Evolutionary conservation across 2,888 invertebrate species (phyloP).

Genomic region (Drosophila bunnanda): DNA sequence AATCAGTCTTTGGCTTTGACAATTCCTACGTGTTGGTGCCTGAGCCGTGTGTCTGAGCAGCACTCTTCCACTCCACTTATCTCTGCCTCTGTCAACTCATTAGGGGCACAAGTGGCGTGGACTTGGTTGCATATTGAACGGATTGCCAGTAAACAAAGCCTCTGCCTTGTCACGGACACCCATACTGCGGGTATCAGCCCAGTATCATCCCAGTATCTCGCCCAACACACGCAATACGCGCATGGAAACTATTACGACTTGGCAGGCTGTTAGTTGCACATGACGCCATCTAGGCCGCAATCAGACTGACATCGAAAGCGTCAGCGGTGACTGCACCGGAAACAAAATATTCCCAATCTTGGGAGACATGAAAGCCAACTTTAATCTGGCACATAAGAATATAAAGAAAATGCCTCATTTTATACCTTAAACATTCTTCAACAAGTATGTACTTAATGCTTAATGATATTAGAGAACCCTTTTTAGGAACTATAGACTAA

Average conservation of each 20-base stretch:
- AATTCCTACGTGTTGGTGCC: slow-evolving; percentile 3
- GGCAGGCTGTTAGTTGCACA: slow-evolving; percentile 56
- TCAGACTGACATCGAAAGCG: slow-evolving; percentile 13
- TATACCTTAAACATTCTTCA: too few species aligned
- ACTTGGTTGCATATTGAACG: slow-evolving; percentile 67
- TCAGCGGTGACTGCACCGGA: slow-evolving; percentile 1
- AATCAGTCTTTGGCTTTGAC: slow-evolving; percentile 21
- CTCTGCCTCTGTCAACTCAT: slow-evolving; percentile 48
- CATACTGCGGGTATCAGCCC: not conserved
- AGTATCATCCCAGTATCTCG: not conserved
- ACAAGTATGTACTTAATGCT: too few species aligned
- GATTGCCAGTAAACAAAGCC: slow-evolving; percentile 66
- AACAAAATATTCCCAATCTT: not conserved
- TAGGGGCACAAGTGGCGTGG: slow-evolving; percentile 50
- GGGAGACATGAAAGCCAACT: too few species aligned
- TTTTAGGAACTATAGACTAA: not conserved
- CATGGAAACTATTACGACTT: slow-evolving; percentile 32
- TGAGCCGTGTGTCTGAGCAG: slow-evolving; percentile 13
- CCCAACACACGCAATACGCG: not conserved
- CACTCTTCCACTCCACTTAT: slow-evolving; percentile 1
- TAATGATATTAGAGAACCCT: too few species aligned
- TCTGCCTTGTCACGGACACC: slow-evolving; percentile 44
- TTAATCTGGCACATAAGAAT: too few species aligned
- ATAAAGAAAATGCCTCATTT: too few species aligned
- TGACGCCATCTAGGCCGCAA: slow-evolving; percentile 41